Base-by-base conservation (phyloP, 2,113 vertebrate genomes). In the Pluvialis apricaria region DNA sequence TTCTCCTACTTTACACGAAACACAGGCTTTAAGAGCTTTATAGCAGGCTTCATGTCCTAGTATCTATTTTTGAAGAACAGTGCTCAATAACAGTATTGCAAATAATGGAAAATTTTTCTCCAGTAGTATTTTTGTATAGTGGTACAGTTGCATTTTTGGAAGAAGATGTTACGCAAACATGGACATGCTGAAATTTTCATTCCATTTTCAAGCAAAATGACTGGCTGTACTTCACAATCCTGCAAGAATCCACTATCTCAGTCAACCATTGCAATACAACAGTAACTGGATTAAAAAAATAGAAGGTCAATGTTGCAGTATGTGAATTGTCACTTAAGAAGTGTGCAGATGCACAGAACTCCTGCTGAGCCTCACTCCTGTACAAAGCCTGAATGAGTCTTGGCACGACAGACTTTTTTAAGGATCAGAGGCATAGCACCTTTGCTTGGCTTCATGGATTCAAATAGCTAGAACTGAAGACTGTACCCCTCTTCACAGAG, bases 401-500 rank as follows among this genome's bases (percentile, higher is more conserved):
- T 4, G 1, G 1, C 57, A 65, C 2, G 26, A 57, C 1, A 29
- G 21, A 61, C 1, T 0, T 13, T 34, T 52, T 70, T 36, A 64
- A 82, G 71, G 54, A 54, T 24, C 34, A 38, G 36, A 71, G 7
- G 3, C 76, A 5, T 8, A 86, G 58, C 6, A 71, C 29, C 9
- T 45, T 57, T 65, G 55, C 25, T 61, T 84, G 49, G 8, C 64
- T 82, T 75, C 52, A 13, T 2, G 6, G 40, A 68, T 51, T 90
- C 15, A 89, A 61, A 79, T 2, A 79, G 5, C 22, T 44, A 76
- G 24, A 85, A 51, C 8, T 64, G 55, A 82, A 71, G 87, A 38
- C 19, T 5, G 3, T 4, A 49, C 0, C 0, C 5, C 31, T 70
- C 58, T 49, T 73, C 17, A 62, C 12, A 38, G 25, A 38, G 3